phyloP scores from a whole-genome alignment of 2,888 invertebrate genomes.

The Chaetogeoica ovagalla region DNA sequence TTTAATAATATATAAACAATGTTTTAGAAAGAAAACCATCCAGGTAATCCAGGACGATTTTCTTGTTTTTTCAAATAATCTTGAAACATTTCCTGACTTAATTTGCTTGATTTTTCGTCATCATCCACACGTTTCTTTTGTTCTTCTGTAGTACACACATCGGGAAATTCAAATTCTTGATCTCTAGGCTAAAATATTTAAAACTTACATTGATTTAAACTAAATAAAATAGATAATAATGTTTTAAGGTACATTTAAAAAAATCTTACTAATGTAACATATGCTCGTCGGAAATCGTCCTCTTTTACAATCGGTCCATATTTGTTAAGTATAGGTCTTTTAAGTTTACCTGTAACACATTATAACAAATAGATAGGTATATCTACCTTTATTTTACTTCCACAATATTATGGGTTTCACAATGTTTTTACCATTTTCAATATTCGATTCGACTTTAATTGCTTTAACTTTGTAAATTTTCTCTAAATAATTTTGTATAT shows the following conservation, averaged over 20 bases:
- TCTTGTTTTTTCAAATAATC: slow-evolving; percentile 69
- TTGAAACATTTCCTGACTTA: slow-evolving; percentile 67
- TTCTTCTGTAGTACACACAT: slow-evolving; percentile 65
- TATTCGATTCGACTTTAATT: slow-evolving; percentile 74
- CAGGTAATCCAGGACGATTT: slow-evolving; percentile 72
- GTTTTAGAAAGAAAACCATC: slow-evolving; percentile 74
- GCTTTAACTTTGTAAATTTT: slow-evolving; percentile 91
- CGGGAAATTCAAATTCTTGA: slow-evolving; percentile 75
- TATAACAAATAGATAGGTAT: not conserved
- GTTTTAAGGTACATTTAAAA: not conserved
- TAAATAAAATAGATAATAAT: slow-evolving; percentile 5
- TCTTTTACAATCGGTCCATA: slow-evolving; percentile 74
- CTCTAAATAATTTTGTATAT: slow-evolving; percentile 89
- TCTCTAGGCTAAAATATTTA: slow-evolving; percentile 69
- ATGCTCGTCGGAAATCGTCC: slow-evolving; percentile 80
- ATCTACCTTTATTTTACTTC: too few relatives aligned
- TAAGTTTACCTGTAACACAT: slow-evolving; percentile 26
- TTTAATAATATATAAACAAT: not conserved
- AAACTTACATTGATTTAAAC: slow-evolving; percentile 50
- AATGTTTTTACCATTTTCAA: slow-evolving; percentile 68
- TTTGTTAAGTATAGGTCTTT: slow-evolving; percentile 59
- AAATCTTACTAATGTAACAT: slow-evolving; percentile 66
- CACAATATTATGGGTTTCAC: not conserved
- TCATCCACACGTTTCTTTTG: slow-evolving; percentile 64
- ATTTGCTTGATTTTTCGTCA: slow-evolving; percentile 66